A percentile compares a stretch with the other conserved stretches of the same genome.
phyloP scores from a whole-genome alignment of 2,888 invertebrate species.

The Andrena dorsata region DNA sequence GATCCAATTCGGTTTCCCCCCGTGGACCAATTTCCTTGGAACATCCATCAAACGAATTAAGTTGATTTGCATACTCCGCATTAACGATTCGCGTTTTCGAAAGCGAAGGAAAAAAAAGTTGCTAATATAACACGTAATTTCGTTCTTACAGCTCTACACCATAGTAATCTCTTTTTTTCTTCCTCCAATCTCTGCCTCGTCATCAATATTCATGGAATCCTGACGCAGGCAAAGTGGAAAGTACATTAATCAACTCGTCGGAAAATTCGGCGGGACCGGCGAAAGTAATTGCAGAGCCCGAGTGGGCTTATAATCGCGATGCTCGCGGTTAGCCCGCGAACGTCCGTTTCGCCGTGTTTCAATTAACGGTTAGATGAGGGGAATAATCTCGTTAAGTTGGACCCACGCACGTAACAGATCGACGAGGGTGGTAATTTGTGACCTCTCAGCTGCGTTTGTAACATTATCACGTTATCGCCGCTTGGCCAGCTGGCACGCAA shows the following conservation, averaged over 20 bases:
- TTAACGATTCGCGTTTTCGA: too few species aligned
- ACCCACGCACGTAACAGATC: conserved; percentile 6
- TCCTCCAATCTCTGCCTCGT: not conserved
- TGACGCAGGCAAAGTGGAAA: not conserved
- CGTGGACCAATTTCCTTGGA: too few species aligned
- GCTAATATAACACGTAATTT: not conserved
- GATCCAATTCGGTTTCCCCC: too few species aligned
- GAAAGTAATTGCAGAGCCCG: not conserved
- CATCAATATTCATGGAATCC: conserved; percentile 9
- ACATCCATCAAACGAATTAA: too few species aligned
- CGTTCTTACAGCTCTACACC: not conserved
- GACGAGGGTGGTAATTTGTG: not conserved
- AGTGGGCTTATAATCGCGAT: conserved; percentile 1
- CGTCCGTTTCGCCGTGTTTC: not conserved
- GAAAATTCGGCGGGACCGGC: conserved; percentile 1
- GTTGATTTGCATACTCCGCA: too few species aligned
- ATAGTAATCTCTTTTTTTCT: not conserved
- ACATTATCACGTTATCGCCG: conserved; percentile 7
- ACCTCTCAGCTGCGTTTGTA: conserved; percentile 8
- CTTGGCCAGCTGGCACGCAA: not conserved
- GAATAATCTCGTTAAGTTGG: conserved; percentile 9
- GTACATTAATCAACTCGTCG: conserved; percentile 6
- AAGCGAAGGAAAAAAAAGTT: not conserved
- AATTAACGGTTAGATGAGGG: conserved; percentile 1
- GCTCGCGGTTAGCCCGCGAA: not conserved